These are phyloP conservation scores for Apostichopus parvimensis DNA, from an alignment of 35 echinoderm and acorn worm genomes.

Conservation along the genomic window DNA sequence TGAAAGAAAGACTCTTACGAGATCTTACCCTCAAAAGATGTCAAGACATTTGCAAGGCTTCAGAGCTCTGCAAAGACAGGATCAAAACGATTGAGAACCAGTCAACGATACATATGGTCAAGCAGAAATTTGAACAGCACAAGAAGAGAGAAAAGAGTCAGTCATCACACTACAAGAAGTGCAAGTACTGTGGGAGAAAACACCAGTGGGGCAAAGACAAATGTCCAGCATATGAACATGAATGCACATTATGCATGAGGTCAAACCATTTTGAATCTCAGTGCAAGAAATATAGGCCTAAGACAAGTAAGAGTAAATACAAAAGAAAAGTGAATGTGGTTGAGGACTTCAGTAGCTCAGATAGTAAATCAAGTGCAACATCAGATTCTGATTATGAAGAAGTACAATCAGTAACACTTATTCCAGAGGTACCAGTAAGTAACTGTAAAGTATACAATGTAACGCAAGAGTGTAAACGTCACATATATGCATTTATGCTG, in stretches of 20 bases:
- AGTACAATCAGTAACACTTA: slow-evolving; percentile 41
- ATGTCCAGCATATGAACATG: slow-evolving; percentile 69
- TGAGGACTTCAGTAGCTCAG: slow-evolving; percentile 1
- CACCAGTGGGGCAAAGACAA: slow-evolving; percentile 54
- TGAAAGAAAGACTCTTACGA: slow-evolving; percentile 17
- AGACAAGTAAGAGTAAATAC: neutral
- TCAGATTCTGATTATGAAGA: slow-evolving; percentile 52
- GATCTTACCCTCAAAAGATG: slow-evolving; percentile 25
- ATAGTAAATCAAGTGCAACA: neutral
- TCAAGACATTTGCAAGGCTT: slow-evolving; percentile 42
- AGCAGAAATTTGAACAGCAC: neutral
- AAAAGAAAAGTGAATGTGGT: neutral
- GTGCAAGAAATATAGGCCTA: slow-evolving; percentile 32
- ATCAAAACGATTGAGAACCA: slow-evolving; percentile 24
- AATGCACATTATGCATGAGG: slow-evolving; percentile 55
- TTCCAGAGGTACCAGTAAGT: neutral
- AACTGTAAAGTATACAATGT: neutral
- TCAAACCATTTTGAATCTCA: slow-evolving; percentile 61
- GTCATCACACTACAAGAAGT: neutral
- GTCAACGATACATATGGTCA: neutral
- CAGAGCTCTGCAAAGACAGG: slow-evolving; percentile 43
- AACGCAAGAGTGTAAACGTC: neutral
- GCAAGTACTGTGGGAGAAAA: slow-evolving; percentile 56
- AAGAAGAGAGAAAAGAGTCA: too few species aligned
- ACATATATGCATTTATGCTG: slow-evolving; percentile 48